Conservation (phyloP, 1,140 invertebrate species). For the Cataglyphis hispanica region DNA sequence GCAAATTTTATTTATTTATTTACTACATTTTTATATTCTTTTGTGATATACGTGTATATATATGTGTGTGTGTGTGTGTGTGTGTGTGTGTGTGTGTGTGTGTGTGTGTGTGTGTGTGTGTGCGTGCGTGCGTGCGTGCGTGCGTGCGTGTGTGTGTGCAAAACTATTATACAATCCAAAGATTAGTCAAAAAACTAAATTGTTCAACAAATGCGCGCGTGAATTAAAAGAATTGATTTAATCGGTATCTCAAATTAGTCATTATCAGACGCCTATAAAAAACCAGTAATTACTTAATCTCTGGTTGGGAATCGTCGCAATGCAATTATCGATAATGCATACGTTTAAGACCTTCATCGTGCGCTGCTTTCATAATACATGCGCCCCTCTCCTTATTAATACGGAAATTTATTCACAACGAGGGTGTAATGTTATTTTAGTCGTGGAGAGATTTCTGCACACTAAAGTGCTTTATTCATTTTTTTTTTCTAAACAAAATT, state of each 20-base stretch:
- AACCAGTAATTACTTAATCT: slow-evolving; percentile 82
- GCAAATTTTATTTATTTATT: not conserved
- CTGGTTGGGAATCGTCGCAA: slow-evolving; percentile 73
- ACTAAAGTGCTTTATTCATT: not conserved
- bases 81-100: too few relatives aligned
- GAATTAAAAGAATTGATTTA: not conserved
- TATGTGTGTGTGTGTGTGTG: too few relatives aligned
- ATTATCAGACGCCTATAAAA: slow-evolving; percentile 76
- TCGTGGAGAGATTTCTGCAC: not conserved
- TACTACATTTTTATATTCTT: not conserved
- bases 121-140: too few relatives aligned
- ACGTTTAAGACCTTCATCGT: slow-evolving; percentile 61
- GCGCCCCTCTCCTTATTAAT: slow-evolving; percentile 25
- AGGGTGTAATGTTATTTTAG: slow-evolving; percentile 32
- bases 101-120: too few relatives aligned
- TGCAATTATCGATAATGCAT: slow-evolving; percentile 80
- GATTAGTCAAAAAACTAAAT: not conserved
- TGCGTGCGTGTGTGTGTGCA: too few relatives aligned
- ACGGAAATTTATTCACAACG: slow-evolving; percentile 57
- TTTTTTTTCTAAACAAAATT: not conserved
- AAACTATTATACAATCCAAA: not conserved
- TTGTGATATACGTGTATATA: not conserved
- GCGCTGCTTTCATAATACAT: slow-evolving; percentile 25
- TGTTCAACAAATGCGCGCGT: not conserved
- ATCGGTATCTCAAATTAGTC: slow-evolving; percentile 59